Percentiles rank a stretch among this genome's conserved stretches.
Conservation (phyloP, 2,113 vertebrate genomes). For the Carlito syrichta region DNA sequence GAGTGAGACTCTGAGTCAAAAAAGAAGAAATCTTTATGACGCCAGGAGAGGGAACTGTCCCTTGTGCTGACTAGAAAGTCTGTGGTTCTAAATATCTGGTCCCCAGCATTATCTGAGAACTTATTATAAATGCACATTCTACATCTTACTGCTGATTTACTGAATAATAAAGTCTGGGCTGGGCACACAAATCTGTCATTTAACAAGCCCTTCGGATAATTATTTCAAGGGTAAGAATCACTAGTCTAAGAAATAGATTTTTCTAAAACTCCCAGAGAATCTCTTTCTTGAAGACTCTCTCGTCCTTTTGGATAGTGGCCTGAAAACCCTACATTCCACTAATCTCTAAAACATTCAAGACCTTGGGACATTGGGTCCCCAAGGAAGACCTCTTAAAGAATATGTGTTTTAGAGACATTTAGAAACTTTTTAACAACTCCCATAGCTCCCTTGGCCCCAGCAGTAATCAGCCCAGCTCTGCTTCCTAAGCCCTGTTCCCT, state of each 20-base stretch:
- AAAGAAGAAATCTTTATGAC: not conserved
- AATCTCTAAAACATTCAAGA: not conserved
- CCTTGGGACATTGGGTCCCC: not conserved
- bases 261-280: not conserved
- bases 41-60: not conserved
- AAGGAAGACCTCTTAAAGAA: not conserved
- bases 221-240: not conserved
- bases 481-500: not conserved
- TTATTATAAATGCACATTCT: not conserved
- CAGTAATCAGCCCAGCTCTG: not conserved
- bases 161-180: not conserved
- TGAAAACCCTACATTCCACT: not conserved
- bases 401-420: not conserved
- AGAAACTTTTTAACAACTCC: slow-evolving; percentile 68
- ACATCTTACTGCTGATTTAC: not conserved
- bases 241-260: not conserved
- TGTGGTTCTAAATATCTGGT: not conserved
- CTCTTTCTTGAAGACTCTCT: not conserved
- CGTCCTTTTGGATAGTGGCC: not conserved
- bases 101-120: not conserved
- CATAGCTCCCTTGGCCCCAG: not conserved
- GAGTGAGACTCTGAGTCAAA: too few species aligned
- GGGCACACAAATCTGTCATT: not conserved
- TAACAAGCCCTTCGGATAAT: not conserved
- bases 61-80: not conserved